These are phyloP conservation scores for Sinella curviseta DNA, from an alignment of 1,140 invertebrate genomes.

Conservation along the genomic window DNA sequence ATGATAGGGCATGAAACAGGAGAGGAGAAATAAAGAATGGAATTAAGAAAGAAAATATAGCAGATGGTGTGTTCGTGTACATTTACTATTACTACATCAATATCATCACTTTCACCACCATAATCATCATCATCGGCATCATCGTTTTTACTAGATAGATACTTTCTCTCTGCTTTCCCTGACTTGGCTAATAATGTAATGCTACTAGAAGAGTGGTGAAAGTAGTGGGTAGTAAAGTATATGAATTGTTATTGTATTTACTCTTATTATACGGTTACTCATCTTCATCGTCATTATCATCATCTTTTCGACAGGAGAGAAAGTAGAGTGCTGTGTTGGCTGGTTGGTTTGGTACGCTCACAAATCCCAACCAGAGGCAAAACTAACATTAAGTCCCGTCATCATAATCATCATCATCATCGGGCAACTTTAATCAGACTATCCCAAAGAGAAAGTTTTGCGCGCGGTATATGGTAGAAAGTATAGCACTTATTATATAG, in stretches of 20 bases:
- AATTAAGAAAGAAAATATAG: background rate
- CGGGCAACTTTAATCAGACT: conserved; percentile 17
- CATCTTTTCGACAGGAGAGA: background rate
- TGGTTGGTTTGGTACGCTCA: background rate
- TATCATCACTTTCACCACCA: too few relatives aligned
- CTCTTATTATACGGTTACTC: background rate
- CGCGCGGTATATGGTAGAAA: too few relatives aligned
- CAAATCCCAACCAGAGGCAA: conserved; percentile 21
- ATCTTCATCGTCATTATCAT: background rate
- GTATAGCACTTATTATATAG: too few relatives aligned
- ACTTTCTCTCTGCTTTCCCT: background rate
- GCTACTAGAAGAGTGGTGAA: too few relatives aligned
- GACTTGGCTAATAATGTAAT: too few relatives aligned
- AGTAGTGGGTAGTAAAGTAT: background rate
- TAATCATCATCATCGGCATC: background rate
- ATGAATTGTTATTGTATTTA: background rate
- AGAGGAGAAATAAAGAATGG: background rate
- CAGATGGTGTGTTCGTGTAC: background rate
- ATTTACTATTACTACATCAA: too few relatives aligned
- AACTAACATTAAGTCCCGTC: conserved; percentile 1
- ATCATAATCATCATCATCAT: conserved; percentile 15
- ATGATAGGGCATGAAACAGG: too few relatives aligned
- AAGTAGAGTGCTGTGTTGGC: background rate
- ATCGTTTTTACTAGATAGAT: background rate
- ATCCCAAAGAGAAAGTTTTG: too few relatives aligned